Conservation (phyloP, 2,797 vertebrate species). For the Gobio occitaniae region DNA sequence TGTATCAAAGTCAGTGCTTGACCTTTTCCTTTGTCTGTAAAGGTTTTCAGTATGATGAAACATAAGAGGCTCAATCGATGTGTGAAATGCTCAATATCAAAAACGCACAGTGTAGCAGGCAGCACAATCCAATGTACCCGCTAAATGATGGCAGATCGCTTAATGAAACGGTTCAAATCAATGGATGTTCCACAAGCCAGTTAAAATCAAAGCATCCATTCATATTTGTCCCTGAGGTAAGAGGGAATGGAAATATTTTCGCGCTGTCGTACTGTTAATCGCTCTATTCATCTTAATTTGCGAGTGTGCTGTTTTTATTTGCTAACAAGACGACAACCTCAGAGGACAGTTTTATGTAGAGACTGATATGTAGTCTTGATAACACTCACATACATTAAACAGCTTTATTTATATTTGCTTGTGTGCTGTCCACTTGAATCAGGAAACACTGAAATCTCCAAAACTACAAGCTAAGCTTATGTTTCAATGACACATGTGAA, state of each 20-base stretch:
- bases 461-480: neutral
- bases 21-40: conserved; percentile 49
- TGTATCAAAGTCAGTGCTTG: conserved; percentile 9
- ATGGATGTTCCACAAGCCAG: conserved; percentile 39
- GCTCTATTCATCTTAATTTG: conserved; percentile 46
- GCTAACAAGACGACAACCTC: neutral
- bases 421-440: conserved; percentile 8
- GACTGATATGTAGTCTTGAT: no score
- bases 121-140: conserved; percentile 4
- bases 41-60: conserved; percentile 41
- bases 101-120: neutral
- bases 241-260: conserved; percentile 37
- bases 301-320: conserved; percentile 30
- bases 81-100: conserved; percentile 35
- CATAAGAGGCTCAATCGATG: conserved; percentile 37
- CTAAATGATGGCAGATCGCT: conserved; percentile 32
- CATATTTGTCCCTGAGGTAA: conserved; percentile 46
- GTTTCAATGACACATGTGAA: neutral
- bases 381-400: no score
- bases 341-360: conserved; percentile 22
- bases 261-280: conserved; percentile 8
- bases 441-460: conserved; percentile 3
- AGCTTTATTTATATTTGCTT: no score
- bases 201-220: conserved; percentile 48
- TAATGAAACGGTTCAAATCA: conserved; percentile 48